Evolutionary conservation across 2,113 vertebrate species (phyloP).

Genomic region (Fulmarus glacialis): DNA sequence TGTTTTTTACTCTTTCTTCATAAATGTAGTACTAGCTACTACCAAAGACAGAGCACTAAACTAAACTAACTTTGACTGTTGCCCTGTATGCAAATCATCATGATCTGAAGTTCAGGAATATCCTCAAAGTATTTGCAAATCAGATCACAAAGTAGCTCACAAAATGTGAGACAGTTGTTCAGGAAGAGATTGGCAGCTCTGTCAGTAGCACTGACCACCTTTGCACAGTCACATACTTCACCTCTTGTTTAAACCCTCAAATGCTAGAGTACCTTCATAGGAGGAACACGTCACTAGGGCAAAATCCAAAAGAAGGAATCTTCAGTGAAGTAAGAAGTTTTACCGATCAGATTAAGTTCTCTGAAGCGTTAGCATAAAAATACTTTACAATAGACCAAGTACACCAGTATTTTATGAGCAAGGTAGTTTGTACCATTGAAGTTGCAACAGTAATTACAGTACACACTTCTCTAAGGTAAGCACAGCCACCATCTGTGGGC

Average conservation of each 20-base stretch:
- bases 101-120: background rate
- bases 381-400: background rate
- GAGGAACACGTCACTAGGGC: background rate
- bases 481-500: background rate
- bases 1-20: background rate
- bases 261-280: background rate
- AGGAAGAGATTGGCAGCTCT: background rate
- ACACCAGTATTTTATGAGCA: background rate
- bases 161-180: background rate
- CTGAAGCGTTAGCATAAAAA: background rate
- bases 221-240: background rate
- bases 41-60: background rate
- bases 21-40: background rate
- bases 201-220: background rate
- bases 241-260: background rate
- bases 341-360: background rate
- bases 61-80: background rate
- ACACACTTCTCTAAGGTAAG: background rate
- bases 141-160: background rate
- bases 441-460: background rate
- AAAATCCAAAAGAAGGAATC: background rate
- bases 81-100: background rate
- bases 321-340: background rate
- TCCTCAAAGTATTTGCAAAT: background rate
- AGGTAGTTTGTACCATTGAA: background rate